Conservation (phyloP, 2,888 invertebrate genomes). For the Luperina testacea region DNA sequence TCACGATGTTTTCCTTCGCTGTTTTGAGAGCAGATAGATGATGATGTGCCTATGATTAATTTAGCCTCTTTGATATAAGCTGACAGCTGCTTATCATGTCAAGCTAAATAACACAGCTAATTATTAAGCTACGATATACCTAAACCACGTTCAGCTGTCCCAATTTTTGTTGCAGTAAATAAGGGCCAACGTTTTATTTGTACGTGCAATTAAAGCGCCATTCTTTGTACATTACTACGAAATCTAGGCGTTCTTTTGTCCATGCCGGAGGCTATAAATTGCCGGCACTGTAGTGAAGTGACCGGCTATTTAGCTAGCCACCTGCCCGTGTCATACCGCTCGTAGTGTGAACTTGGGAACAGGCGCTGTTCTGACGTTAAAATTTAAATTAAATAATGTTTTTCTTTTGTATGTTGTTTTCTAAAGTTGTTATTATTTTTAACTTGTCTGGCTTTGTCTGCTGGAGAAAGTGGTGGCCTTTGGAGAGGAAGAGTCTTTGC, state of each 20-base stretch:
- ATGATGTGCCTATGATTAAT: neutral
- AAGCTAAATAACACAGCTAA: neutral
- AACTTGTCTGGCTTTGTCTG: neutral
- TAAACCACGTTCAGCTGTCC: neutral
- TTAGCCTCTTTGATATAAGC: neutral
- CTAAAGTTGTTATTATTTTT: neutral
- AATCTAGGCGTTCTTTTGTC: slow-evolving; percentile 45
- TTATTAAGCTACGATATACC: neutral
- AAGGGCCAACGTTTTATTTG: slow-evolving; percentile 8
- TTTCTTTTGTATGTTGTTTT: neutral
- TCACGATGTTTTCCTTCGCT: too few species aligned
- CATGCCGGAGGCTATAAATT: slow-evolving; percentile 62
- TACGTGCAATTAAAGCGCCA: slow-evolving; percentile 38
- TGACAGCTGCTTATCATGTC: neutral
- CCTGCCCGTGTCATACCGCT: slow-evolving; percentile 56
- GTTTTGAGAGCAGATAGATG: too few species aligned
- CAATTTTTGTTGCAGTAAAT: slow-evolving; percentile 1
- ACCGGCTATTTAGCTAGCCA: slow-evolving; percentile 58
- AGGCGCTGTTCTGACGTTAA: slow-evolving; percentile 25
- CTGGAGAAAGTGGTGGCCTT: neutral
- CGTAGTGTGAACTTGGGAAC: slow-evolving; percentile 40
- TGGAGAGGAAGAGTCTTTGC: neutral
- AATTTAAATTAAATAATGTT: slow-evolving; percentile 36
- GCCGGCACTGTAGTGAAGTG: slow-evolving; percentile 58
- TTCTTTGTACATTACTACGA: slow-evolving; percentile 42